Evolutionary conservation across 35 echinoderm and acorn worm genomes (phyloP).

Genomic region (Ptychodera flava): DNA sequence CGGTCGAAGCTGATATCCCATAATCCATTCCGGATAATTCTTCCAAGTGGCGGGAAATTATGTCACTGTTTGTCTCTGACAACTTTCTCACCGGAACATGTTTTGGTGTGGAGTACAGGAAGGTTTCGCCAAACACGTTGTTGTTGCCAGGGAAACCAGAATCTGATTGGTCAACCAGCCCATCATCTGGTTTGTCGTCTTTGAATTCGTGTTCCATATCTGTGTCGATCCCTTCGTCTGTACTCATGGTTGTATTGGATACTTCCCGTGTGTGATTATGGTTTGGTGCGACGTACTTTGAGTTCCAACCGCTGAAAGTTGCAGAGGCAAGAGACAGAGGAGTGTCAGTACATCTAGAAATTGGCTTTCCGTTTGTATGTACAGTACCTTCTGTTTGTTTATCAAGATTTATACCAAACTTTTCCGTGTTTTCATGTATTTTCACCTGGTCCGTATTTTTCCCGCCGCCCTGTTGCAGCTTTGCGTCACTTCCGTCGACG

Average conservation of each 20-base stretch:
- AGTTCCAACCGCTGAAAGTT: too few relatives aligned
- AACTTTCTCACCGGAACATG: not conserved
- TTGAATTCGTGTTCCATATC: not conserved
- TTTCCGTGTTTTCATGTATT: too few relatives aligned
- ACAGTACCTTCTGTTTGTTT: too few relatives aligned
- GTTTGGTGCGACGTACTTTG: too few relatives aligned
- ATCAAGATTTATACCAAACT: too few relatives aligned
- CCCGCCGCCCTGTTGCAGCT: too few relatives aligned
- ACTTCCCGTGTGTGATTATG: too few relatives aligned
- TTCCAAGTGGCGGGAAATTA: not conserved
- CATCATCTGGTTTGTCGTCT: not conserved
- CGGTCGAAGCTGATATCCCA: not conserved
- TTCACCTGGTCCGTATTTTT: too few relatives aligned
- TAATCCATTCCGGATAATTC: not conserved
- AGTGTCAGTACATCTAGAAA: too few relatives aligned
- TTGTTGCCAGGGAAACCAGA: not conserved
- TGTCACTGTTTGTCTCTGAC: not conserved
- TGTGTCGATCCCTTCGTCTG: not conserved
- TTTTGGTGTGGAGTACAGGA: not conserved
- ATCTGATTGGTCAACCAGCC: not conserved
- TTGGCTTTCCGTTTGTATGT: too few relatives aligned
- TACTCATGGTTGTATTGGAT: not conserved
- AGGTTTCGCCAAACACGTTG: not conserved
- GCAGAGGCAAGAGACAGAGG: too few relatives aligned
- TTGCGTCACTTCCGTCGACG: too few relatives aligned